A percentile compares a stretch with the other conserved stretches of the same genome.
Conservation (phyloP, 2,888 invertebrate species). For the Melanophora roralis region DNA sequence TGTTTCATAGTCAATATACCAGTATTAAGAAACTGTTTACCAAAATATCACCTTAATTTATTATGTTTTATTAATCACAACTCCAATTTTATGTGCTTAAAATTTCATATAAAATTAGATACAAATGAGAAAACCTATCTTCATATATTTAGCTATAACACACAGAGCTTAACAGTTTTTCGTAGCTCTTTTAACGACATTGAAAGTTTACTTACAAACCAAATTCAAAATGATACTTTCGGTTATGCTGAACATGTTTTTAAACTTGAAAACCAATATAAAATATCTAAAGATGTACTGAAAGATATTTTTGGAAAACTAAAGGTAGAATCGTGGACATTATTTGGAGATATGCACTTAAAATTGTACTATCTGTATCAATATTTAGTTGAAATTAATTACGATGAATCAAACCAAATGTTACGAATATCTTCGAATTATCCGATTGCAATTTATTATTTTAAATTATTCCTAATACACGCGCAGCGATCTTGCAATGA, state of each 20-base stretch:
- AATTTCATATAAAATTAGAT: constrained; percentile 17
- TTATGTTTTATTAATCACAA: constrained; percentile 57
- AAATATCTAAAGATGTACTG: constrained; percentile 61
- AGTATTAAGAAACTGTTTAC: constrained; percentile 46
- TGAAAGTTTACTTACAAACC: constrained; percentile 12
- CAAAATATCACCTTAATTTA: constrained; percentile 65
- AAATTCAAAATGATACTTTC: neutral
- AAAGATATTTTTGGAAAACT: constrained; percentile 64
- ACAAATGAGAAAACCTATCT: constrained; percentile 33
- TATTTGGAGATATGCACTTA: constrained; percentile 45
- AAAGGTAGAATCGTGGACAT: constrained; percentile 23
- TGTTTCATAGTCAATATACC: constrained; percentile 66
- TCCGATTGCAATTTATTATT: constrained; percentile 65
- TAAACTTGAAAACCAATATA: constrained; percentile 56
- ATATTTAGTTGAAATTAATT: constrained; percentile 30
- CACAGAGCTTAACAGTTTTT: constrained; percentile 4
- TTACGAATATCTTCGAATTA: constrained; percentile 53
- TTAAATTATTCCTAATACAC: constrained; percentile 65
- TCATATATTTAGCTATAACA: constrained; percentile 37
- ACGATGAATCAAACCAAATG: constrained; percentile 24
- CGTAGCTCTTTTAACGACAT: constrained; percentile 8
- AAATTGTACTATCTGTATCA: constrained; percentile 59
- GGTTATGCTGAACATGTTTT: neutral
- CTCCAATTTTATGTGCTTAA: constrained; percentile 15
- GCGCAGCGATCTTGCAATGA: constrained; percentile 31